These are phyloP conservation scores for Falco naumanni DNA, from an alignment of 2,797 vertebrate species.

Conservation along the genomic window DNA sequence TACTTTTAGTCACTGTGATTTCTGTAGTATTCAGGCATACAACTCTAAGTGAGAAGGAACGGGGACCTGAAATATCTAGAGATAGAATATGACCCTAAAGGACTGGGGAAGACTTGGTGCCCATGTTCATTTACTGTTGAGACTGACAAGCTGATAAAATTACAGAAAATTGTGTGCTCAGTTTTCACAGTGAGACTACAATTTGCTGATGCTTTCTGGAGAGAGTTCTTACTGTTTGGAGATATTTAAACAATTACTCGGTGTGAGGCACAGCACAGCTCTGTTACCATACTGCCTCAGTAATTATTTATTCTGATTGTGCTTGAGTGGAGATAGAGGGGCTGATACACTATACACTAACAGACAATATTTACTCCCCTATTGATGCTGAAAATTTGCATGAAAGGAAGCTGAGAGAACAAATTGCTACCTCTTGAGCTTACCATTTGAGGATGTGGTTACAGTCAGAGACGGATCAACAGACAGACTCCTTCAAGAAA, in stretches of 20 bases:
- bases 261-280: background rate
- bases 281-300: background rate
- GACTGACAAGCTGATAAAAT: background rate
- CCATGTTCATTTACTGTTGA: background rate
- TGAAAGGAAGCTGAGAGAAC: background rate
- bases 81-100: background rate
- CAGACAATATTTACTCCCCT: background rate
- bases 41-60: background rate
- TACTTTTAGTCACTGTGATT: background rate
- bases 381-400: background rate
- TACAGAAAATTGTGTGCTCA: background rate
- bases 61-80: background rate
- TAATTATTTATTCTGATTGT: slow-evolving; percentile 35
- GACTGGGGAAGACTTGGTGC: background rate
- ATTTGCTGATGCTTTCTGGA: slow-evolving; percentile 17
- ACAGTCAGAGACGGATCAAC: background rate
- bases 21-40: background rate
- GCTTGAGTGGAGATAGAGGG: background rate
- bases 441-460: background rate
- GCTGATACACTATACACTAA: background rate
- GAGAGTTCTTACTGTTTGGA: background rate
- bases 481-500: background rate
- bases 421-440: background rate
- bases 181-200: slow-evolving; percentile 17
- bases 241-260: slow-evolving; percentile 23